These are phyloP conservation scores for Asbolus verrucosus DNA, from an alignment of 1,140 invertebrate genomes.

Conservation along the genomic window DNA sequence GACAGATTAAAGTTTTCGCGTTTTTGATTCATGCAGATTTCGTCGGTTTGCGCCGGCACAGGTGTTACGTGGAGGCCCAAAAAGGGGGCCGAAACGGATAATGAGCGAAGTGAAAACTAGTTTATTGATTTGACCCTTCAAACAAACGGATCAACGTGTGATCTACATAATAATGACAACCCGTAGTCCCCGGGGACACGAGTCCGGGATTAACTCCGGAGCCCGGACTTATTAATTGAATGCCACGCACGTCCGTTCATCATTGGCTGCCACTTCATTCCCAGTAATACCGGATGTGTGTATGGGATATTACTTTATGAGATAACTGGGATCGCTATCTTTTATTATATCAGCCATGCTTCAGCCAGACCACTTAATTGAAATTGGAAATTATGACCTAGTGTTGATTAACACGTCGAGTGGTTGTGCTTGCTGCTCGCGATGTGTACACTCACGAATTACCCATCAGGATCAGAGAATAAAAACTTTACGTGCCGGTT, in stretches of 20 bases:
- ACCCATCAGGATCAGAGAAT: constrained; percentile 42
- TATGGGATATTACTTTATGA: constrained; percentile 59
- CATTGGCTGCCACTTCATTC: constrained; percentile 63
- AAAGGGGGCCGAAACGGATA: no score
- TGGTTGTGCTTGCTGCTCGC: constrained; percentile 28
- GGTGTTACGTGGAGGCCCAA: no score
- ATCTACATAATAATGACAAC: constrained; percentile 65
- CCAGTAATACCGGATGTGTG: constrained; percentile 57
- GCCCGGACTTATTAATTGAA: constrained; percentile 63
- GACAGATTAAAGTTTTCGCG: neutral
- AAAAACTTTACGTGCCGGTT: constrained; percentile 46
- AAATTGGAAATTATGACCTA: constrained; percentile 60
- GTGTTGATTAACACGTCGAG: constrained; percentile 51
- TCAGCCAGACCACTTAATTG: constrained; percentile 56
- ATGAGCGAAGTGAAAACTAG: constrained; percentile 47
- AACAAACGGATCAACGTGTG: constrained; percentile 62
- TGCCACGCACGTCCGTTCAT: constrained; percentile 63
- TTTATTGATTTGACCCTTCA: constrained; percentile 59
- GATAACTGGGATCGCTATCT: constrained; percentile 59
- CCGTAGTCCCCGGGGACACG: constrained; percentile 60
- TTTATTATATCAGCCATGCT: constrained; percentile 56
- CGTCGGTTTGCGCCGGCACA: no score
- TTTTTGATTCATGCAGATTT: neutral
- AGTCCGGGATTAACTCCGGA: constrained; percentile 62
- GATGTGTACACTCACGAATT: constrained; percentile 36